Evolutionary conservation across 2,113 vertebrate genomes (phyloP), one percentile per base, ranked within the genome.

Genomic region (Puntigrus tetrazona): DNA sequence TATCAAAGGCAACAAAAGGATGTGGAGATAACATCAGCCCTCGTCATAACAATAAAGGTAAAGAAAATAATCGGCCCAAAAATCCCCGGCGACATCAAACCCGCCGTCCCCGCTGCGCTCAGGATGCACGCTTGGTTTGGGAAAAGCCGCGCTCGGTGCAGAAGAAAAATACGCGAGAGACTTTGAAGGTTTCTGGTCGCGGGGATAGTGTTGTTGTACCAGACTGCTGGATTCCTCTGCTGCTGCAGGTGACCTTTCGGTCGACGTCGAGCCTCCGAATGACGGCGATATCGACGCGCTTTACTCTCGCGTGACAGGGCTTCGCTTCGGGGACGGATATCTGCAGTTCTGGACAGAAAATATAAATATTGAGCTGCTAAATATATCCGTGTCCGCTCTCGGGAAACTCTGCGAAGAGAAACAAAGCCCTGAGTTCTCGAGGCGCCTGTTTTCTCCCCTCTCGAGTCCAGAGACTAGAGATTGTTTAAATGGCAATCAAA

Each of bases 11-110:
- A 34, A 57, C 75, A 78, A 86, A 84, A 84, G 85, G 83, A 86
- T 85, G 84, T 86, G 34, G 34, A 87, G 86, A 90, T 90, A 87
- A 84, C 88, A 90, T 88, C 85, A 81, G 84, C 47, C 84, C 86
- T 82, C 81, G 65, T 67, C 78, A 84, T 78, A 85, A 89, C 85
- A 91, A 90, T 89, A 90, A 91, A 87, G 82, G 84, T 86, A 88
- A 91, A 89, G 84, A 88, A 89, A 84, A 86, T 88, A 88, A 89
- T 87, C 63, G 82, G 81, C 75, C 47, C 77, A 57, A 27, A 91
- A 92, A 93, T 92, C 94, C 95, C 93, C 94, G 91, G 91, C 85
- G 89, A 94, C 94, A 94, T 93, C 90, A 94, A 93, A 94, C 94
- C 94, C 86, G 77, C 85, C 77, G 14, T 84, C 86, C 88, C 88